Conservation (phyloP, 1,140 invertebrate genomes). For the Maniola jurtina region DNA sequence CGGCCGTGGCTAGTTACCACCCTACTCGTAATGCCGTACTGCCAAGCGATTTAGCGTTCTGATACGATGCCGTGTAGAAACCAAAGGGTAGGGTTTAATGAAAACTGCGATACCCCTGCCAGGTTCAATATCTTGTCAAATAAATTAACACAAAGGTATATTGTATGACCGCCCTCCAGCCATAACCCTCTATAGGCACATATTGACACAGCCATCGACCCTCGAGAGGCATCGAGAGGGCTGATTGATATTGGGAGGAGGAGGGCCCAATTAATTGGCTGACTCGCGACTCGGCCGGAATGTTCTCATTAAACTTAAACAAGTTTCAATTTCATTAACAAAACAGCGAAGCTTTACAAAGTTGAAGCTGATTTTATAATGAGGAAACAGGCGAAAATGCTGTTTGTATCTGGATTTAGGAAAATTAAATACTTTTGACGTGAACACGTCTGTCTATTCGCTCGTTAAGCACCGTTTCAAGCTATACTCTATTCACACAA, state of each 20-base stretch:
- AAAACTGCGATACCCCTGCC: too few relatives aligned
- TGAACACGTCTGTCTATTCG: too few relatives aligned
- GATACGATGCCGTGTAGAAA: too few relatives aligned
- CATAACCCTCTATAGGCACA: neutral
- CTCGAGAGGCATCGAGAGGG: neutral
- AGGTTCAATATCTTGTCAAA: neutral
- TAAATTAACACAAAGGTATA: neutral
- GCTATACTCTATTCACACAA: too few relatives aligned
- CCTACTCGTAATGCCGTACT: too few relatives aligned
- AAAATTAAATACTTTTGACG: too few relatives aligned
- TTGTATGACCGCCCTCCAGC: too few relatives aligned
- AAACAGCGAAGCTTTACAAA: neutral
- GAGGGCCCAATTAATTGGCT: constrained; percentile 3
- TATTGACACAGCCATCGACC: neutral
- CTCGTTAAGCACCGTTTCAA: too few relatives aligned
- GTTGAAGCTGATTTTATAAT: neutral
- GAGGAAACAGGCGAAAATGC: neutral
- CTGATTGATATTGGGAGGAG: constrained; percentile 4
- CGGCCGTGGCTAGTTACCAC: too few relatives aligned
- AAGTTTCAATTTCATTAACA: constrained; percentile 7
- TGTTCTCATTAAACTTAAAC: constrained; percentile 12
- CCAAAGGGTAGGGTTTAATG: too few relatives aligned
- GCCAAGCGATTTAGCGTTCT: too few relatives aligned
- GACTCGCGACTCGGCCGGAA: neutral
- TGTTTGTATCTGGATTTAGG: neutral